Evolutionary conservation across 1,140 invertebrate species (phyloP).

Genomic region (Melipona quadrifasciata): DNA sequence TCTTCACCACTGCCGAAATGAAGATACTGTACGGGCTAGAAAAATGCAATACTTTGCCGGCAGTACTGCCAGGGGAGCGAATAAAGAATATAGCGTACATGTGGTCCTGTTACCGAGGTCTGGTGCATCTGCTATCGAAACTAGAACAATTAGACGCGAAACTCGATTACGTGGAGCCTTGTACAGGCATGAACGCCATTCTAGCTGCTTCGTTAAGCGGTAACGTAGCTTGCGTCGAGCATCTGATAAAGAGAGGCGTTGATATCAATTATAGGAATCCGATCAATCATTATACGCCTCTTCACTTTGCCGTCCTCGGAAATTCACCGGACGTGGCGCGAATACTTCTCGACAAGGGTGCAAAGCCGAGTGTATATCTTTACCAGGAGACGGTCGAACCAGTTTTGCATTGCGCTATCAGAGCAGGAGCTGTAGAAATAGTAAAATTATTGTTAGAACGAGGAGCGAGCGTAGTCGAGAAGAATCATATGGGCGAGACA

Average conservation of each 20-base stretch:
- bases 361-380: constrained; percentile 70
- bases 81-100: constrained; percentile 75
- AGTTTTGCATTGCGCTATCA: constrained; percentile 83
- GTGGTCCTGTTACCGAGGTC: constrained; percentile 76
- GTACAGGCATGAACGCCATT: constrained; percentile 75
- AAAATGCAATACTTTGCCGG: constrained; percentile 64
- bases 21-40: constrained; percentile 78
- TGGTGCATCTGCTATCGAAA: constrained; percentile 69
- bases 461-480: constrained; percentile 83
- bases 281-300: constrained; percentile 82
- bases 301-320: constrained; percentile 84
- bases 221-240: constrained; percentile 72
- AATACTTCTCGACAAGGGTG: constrained; percentile 81
- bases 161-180: constrained; percentile 72
- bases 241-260: constrained; percentile 74
- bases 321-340: constrained; percentile 82
- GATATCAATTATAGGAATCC: constrained; percentile 75
- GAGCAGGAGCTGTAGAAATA: constrained; percentile 82
- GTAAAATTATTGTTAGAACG: constrained; percentile 84
- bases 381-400: constrained; percentile 75
- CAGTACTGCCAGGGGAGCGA: constrained; percentile 33
- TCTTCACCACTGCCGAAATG: constrained; percentile 74
- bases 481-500: constrained; percentile 83
- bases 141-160: constrained; percentile 72
- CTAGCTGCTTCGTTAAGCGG: constrained; percentile 74